Base-by-base conservation (phyloP, 2,888 invertebrate species). In the Diogma glabrata region DNA sequence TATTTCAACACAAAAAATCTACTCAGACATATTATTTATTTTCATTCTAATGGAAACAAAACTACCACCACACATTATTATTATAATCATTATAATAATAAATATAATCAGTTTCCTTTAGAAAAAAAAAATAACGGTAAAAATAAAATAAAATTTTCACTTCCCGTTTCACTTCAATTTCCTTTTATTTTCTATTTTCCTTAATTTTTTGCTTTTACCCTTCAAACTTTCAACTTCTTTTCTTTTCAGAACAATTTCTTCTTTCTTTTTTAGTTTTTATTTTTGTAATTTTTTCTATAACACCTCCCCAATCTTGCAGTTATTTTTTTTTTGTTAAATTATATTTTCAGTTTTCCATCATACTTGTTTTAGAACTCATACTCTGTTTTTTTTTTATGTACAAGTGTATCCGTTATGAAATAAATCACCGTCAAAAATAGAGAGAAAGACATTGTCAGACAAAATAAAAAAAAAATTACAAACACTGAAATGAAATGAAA, bases 401-500 rank as follows among this genome's bases (percentile, higher is more conserved):
- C n/a, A 20, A 20, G 8, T 20, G 16, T 20, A 48, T 20, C 48
- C 46, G 46, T 46, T 46, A 16, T 24, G 48, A 48, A 48, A 48
- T 48, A 48, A 48, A 48, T 48, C 48, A 48, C 48, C 48, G 48
- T 48, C 48, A 48, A 48, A 47, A 24, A 43, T 20, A 43, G 43
- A 46, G 30, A 48, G 48, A 48, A 48, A 48, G 48, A 48, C 48
- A 48, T 48, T 48, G 48, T 48, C 48, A 48, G 48, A 48, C 48
- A n/a, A 33, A 46, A 4, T 5, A 10, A 46, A n/a, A 24, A 46
- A 46, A 26, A 46, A 22, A 24, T 24, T 7, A 24, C 24, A 24
- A 24, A 24, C 6, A 24, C 9, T 24, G 9, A 24, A 24, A 24
- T 24, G 28, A 43, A 43, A 43, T 22, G 43, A 43, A 43, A 43